These are phyloP conservation scores for Geopemphigus sp. DNA, from an alignment of 1,140 invertebrate genomes.

Conservation along the genomic window DNA sequence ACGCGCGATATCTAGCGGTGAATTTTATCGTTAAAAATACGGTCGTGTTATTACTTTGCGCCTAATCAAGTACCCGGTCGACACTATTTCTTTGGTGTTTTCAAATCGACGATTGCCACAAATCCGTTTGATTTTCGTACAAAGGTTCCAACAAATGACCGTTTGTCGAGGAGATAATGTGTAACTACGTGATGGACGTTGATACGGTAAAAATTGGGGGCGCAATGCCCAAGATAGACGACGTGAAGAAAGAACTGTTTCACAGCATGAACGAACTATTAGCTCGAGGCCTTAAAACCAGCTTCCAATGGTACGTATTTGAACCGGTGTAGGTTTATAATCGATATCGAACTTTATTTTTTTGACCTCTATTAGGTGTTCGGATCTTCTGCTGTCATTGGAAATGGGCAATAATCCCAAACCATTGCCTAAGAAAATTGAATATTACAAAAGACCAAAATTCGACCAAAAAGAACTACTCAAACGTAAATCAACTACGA, in stretches of 20 bases:
- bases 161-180: neutral
- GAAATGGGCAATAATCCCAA: constrained; percentile 11
- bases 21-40: neutral
- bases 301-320: constrained; percentile 27
- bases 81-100: too few relatives aligned
- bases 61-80: too few relatives aligned
- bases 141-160: too few relatives aligned
- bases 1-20: too few relatives aligned
- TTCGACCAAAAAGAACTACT: neutral
- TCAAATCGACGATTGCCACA: too few relatives aligned
- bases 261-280: constrained; percentile 12
- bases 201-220: constrained; percentile 1
- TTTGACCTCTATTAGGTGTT: neutral
- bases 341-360: neutral
- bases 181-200: constrained; percentile 28
- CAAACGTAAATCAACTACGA: neutral
- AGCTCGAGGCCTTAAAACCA: constrained; percentile 19
- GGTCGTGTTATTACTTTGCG: too few relatives aligned
- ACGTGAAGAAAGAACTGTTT: constrained; percentile 28
- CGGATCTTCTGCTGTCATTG: constrained; percentile 32
- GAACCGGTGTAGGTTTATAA: neutral
- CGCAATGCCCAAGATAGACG: neutral
- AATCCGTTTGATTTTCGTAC: too few relatives aligned
- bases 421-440: constrained; percentile 25
- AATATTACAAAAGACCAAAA: constrained; percentile 51